Percentiles rank a stretch among this genome's conserved stretches.
Evolutionary conservation across 2,797 vertebrate species (phyloP).

Genomic region (Acanthurus lineatus): DNA sequence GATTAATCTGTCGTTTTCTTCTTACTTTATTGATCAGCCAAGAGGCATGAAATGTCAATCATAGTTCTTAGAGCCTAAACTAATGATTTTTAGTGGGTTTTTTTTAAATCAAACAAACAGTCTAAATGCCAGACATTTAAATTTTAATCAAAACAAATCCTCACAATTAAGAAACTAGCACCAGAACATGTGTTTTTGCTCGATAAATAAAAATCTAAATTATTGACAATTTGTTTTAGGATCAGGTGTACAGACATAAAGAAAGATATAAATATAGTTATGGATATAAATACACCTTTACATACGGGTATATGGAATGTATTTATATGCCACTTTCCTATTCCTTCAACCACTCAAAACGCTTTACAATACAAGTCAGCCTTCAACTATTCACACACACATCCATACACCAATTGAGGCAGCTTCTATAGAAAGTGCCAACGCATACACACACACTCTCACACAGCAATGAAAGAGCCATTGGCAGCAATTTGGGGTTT

Average conservation of each 20-base stretch:
- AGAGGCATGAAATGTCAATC: conserved; percentile 2
- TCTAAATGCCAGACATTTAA: not conserved
- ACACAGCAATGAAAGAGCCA: too few species aligned
- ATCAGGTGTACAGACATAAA: not conserved
- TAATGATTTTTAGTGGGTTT: not conserved
- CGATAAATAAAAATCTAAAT: not conserved
- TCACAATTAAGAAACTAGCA: not conserved
- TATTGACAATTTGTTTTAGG: not conserved
- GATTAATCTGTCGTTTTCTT: not conserved
- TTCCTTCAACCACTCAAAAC: too few species aligned
- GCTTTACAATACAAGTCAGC: too few species aligned
- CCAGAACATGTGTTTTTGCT: not conserved
- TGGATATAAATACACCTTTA: not conserved
- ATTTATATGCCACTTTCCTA: too few species aligned
- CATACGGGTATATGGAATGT: not conserved
- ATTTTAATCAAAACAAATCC: not conserved
- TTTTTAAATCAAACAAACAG: not conserved
- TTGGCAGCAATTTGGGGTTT: too few species aligned
- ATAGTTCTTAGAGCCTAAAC: not conserved
- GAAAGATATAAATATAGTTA: not conserved
- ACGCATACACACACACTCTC: too few species aligned
- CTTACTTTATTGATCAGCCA: not conserved
- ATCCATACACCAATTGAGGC: too few species aligned
- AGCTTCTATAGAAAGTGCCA: too few species aligned
- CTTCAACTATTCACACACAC: too few species aligned